Base-by-base conservation (phyloP, 2,888 invertebrate genomes). In the Branchipolynoe longqiensis region DNA sequence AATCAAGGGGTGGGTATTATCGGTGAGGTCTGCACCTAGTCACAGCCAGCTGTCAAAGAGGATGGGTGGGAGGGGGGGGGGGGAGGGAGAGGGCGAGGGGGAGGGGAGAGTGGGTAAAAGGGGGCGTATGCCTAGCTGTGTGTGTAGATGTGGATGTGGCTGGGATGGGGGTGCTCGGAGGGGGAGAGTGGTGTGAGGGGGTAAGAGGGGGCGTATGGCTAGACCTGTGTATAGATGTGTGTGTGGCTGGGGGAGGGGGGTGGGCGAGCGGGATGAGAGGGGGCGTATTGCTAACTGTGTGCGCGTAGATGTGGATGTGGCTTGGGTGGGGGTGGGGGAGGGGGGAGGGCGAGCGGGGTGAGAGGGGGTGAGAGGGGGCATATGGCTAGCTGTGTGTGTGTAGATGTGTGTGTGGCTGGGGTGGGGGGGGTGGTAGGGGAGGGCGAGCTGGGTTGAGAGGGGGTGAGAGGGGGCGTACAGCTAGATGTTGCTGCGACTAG, bases 1-100 rank as follows among this genome's bases (percentile, higher is more conserved):
- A 62, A 62, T 62, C 31, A 62, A 62, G 62, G 31, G 62, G 62
- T 62, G 62, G 31, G 28, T 62, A 31, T 62, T 62, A 62, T 62
- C 62, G 31, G 28, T 62, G 12, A 62, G 25, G 62, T 28, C 25
- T 25, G 62, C 62, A 28, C 62, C 25, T 62, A 31, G 25, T 62
- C 14, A 28, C 62, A 31, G 25, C 28, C 28, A n/a, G 25, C 62
- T 48, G 25, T 25, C 62, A 62, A 62, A 62, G 62, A 25, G 25
- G 31, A 25, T 22, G 31, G 31, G 58, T 8, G 58, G 14, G 62
- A 25, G 56, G 31, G 31, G 58, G 8, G 58, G 14, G 62, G 62
- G 12, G 62, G 25, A 31, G 28, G 3, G 31, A 62, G 62, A 18
- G 62, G 2, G 25, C 6, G 62, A 62, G 12, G 62, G 12, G 14